Conservation (phyloP, 2,113 vertebrate genomes). For the Pachypanchax playfairii region DNA sequence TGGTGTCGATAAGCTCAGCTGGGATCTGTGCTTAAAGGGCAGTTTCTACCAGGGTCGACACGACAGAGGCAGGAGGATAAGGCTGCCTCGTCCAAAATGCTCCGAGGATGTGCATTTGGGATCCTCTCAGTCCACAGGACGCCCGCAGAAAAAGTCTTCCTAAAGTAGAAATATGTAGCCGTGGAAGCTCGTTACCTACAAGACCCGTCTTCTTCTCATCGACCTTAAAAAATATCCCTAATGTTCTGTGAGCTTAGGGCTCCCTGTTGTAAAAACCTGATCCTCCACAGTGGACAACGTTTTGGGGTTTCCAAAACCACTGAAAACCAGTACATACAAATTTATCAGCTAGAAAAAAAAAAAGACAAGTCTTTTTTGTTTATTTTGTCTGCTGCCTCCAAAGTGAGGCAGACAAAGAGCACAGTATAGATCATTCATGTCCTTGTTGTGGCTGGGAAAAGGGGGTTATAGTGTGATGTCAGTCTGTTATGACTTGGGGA, state of each 20-base stretch:
- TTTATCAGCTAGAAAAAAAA: constrained; percentile 71
- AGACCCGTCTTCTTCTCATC: constrained; percentile 63
- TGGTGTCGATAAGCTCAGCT: constrained; percentile 59
- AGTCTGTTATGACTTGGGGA: constrained; percentile 79
- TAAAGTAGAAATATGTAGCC: constrained; percentile 34
- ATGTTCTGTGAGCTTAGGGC: constrained; percentile 55
- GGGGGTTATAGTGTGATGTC: constrained; percentile 37
- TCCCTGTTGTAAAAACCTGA: constrained; percentile 49
- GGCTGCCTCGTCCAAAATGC: constrained; percentile 51
- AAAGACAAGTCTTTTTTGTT: constrained; percentile 34
- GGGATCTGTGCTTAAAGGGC: constrained; percentile 69
- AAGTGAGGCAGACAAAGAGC: constrained; percentile 66
- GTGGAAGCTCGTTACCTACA: constrained; percentile 55
- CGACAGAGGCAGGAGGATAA: constrained; percentile 46
- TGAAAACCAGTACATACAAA: constrained; percentile 64
- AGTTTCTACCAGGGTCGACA: constrained; percentile 55
- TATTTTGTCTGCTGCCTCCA: constrained; percentile 53
- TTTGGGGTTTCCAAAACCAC: constrained; percentile 61
- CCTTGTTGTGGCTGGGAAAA: constrained; percentile 44
- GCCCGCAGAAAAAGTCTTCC: constrained; percentile 52
- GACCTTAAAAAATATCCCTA: constrained; percentile 68
- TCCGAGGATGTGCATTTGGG: constrained; percentile 51
- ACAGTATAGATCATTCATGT: constrained; percentile 74
- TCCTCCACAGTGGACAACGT: constrained; percentile 33
- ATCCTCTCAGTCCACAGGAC: constrained; percentile 56